Evolutionary conservation across 2,888 invertebrate genomes (phyloP), one percentile per base, ranked within the genome.

Genomic region (Copidosoma aretas): DNA sequence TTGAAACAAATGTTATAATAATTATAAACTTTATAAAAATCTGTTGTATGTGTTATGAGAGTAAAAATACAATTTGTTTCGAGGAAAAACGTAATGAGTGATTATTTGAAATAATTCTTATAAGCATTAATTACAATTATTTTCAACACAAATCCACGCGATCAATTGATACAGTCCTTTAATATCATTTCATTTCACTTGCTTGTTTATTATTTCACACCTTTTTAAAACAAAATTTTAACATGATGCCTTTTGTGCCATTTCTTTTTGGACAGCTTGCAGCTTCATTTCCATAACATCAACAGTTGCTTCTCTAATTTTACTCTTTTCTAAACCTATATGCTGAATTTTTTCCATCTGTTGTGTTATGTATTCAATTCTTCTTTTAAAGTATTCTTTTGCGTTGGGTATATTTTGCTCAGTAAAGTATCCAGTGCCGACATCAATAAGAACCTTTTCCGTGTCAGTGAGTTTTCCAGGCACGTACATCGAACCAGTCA

Each of bases 401-500:
- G 95, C 95, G 69, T 91, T 90, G 24, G 89, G 89, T 71, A 93
- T 87, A 78, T 91, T 89, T 91, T 96, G 96, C 84, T 97, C 93
- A 22, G 93, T 93, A 86, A 93, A 98, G 84, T 98, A 98, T 73
- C 98, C 97, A 62, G 98, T 98, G 61, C 98, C 98, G 80, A 98
- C 91, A 84, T 98, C 98, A 75, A 98, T 93, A 41, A 98, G 87
- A 63, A 97, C 95, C 82, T 92, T 92, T 64, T 94, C 89, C 43
- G 93, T 89, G 80, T 97, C 93, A 71, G 90, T 88, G 68, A 98
- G 87, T 77, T 90, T 90, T 1, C 98, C 98, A 52, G 95, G 94
- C 53, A 98, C 97, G 86, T 98, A 99, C 93, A 98, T 96, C 87
- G 98, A 98, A 77, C 95, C 94, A 17, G 98, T 97, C 17, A 98